A percentile compares a stretch with the other conserved stretches of the same genome.
Conservation (phyloP, 2,797 vertebrate genomes). For the Urosaurus nigricauda region DNA sequence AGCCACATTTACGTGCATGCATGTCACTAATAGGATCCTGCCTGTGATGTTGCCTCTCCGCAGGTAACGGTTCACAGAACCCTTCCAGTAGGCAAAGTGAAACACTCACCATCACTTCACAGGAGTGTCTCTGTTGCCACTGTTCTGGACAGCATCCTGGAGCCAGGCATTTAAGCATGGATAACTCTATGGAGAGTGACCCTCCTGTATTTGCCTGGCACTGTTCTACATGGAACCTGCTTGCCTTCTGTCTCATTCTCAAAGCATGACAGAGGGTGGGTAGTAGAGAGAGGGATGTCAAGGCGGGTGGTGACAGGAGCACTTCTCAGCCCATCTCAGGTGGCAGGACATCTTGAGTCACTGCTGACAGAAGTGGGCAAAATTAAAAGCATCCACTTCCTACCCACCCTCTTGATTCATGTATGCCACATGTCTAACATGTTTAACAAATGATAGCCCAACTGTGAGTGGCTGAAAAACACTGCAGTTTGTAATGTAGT, state of each 20-base stretch:
- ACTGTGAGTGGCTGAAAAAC: not conserved
- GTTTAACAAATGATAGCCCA: not conserved
- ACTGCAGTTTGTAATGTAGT: too few relatives aligned
- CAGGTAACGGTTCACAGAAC: not conserved
- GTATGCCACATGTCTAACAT: too few relatives aligned
- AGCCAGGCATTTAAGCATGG: not conserved
- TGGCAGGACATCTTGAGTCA: not conserved
- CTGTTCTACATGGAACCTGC: too few relatives aligned
- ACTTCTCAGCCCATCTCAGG: not conserved
- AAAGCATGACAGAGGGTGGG: too few relatives aligned
- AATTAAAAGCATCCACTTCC: not conserved
- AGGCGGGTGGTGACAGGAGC: too few relatives aligned
- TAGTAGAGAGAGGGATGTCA: too few relatives aligned
- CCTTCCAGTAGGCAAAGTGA: not conserved
- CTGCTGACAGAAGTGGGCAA: not conserved
- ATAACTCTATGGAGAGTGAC: not conserved
- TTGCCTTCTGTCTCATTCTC: too few relatives aligned
- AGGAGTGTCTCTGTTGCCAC: not conserved
- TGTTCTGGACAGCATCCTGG: not conserved
- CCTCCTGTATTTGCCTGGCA: not conserved
- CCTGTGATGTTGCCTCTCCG: too few relatives aligned
- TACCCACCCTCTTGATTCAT: not conserved
- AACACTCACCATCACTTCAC: not conserved
- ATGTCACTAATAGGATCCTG: too few relatives aligned
- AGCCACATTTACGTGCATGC: too few relatives aligned